These are phyloP conservation scores for Myrmophylax atrothorax DNA, from an alignment of 2,113 vertebrate species.

Conservation along the genomic window DNA sequence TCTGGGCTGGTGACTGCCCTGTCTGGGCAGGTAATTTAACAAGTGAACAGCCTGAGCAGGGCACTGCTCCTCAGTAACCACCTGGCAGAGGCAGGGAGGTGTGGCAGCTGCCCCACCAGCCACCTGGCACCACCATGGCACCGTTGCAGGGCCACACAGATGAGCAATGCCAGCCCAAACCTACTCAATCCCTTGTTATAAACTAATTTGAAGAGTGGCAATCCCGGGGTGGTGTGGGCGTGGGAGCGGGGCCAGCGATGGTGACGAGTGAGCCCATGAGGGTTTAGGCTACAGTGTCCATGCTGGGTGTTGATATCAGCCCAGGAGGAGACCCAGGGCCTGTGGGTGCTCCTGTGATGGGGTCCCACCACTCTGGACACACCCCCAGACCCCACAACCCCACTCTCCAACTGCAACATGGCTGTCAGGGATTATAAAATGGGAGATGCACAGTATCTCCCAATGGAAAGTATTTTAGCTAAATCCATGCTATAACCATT, in stretches of 20 bases:
- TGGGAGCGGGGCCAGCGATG: accelerated
- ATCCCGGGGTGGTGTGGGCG: accelerated
- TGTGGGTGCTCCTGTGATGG: accelerated
- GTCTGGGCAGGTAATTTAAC: not conserved
- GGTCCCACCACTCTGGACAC: accelerated
- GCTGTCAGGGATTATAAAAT: not conserved
- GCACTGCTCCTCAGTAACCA: accelerated
- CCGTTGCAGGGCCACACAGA: not conserved
- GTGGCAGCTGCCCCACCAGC: not conserved
- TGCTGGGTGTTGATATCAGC: not conserved
- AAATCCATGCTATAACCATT: constrained; percentile 54
- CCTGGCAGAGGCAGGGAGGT: not conserved
- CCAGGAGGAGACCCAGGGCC: not conserved
- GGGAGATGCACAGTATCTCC: not conserved
- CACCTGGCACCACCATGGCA: not conserved
- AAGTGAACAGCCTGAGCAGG: not conserved
- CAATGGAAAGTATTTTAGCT: constrained; percentile 51
- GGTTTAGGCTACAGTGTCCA: not conserved
- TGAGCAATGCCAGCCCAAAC: not conserved
- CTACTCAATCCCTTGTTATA: not conserved
- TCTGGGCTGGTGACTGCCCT: accelerated
- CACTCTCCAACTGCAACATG: accelerated
- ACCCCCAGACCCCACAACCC: accelerated
- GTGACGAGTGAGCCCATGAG: accelerated
- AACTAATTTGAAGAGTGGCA: not conserved